Evolutionary conservation across 2,113 vertebrate species (phyloP).

Genomic region (Talpa occidentalis): DNA sequence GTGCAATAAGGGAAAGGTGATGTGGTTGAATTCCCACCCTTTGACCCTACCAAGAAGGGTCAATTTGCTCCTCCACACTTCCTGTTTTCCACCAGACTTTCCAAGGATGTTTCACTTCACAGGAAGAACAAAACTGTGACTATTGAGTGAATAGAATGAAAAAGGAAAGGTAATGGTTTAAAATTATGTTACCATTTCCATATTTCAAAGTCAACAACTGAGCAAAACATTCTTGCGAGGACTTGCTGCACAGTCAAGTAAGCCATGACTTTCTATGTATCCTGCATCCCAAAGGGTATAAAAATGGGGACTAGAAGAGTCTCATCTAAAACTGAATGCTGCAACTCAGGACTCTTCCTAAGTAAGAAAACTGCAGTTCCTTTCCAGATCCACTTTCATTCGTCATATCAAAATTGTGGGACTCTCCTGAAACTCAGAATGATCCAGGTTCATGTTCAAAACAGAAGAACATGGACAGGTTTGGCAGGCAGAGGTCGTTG

Average conservation of each 20-base stretch:
- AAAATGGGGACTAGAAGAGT: not conserved
- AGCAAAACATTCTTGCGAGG: not conserved
- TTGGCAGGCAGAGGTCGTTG: constrained; percentile 7
- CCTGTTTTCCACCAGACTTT: not conserved
- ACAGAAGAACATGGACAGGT: constrained; percentile 38
- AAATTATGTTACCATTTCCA: not conserved
- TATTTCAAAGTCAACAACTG: not conserved
- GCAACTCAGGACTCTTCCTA: not conserved
- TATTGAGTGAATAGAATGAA: not conserved
- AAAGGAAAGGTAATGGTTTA: not conserved
- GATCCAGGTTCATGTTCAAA: not conserved
- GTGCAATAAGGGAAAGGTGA: not conserved
- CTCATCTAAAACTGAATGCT: not conserved
- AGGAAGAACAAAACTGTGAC: not conserved
- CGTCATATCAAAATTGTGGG: not conserved
- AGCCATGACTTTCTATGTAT: not conserved
- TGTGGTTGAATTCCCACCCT: fast-evolving
- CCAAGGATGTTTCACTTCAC: not conserved
- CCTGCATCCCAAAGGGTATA: no score
- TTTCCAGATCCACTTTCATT: not conserved
- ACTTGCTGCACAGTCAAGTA: not conserved
- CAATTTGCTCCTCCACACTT: not conserved
- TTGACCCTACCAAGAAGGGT: not conserved
- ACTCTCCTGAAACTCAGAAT: not conserved
- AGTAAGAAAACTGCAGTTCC: not conserved